Evolutionary conservation across 1,140 invertebrate genomes (phyloP), one percentile per base, ranked within the genome.

Genomic region (Hylaeus anthracinus): DNA sequence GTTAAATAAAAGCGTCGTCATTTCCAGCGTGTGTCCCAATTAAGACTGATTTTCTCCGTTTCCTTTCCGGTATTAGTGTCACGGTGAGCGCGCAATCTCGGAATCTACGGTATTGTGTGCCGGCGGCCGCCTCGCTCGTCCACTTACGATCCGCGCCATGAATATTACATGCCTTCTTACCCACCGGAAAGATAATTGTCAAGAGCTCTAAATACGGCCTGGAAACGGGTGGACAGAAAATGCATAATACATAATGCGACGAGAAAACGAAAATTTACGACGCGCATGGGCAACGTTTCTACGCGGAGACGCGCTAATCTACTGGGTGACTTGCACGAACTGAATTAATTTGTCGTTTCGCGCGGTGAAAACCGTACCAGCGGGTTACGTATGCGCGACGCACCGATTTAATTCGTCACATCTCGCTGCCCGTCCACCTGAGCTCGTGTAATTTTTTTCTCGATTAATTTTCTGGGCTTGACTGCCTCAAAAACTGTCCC

Each of bases 111-210:
- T 90, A 91, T 91, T 92, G 89, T 91, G 83, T 86, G 86, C 90
- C 88, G 88, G 82, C 82, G 41, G 39, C 45, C 45, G 64, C 8
- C 43, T 51, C 89, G 90, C 79, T 77, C 79, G 91, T 91, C 88
- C 90, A 91, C 89, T 91, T 90, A 89, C 88, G 83, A 90, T 88
- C 86, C 89, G 82, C 88, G 82, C 77, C 92, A 93, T 93, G 92
- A 93, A 93, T 93, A 93, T 93, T 93, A 90, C 92, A 93, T 93
- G 91, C 84, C 86, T 90, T 91, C 90, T 92, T 93, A 92, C 91
- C 91, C 89, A 92, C 90, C 91, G 92, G 92, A 93, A 93, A 93
- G 91, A 93, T 93, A 93, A 93, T 93, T 93, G 92, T 93, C 92
- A 92, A 93, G 92, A 92, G 90, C 88, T 90, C 92, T 92, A 93